Conservation (phyloP, 2,113 vertebrate species). For the human region DNA sequence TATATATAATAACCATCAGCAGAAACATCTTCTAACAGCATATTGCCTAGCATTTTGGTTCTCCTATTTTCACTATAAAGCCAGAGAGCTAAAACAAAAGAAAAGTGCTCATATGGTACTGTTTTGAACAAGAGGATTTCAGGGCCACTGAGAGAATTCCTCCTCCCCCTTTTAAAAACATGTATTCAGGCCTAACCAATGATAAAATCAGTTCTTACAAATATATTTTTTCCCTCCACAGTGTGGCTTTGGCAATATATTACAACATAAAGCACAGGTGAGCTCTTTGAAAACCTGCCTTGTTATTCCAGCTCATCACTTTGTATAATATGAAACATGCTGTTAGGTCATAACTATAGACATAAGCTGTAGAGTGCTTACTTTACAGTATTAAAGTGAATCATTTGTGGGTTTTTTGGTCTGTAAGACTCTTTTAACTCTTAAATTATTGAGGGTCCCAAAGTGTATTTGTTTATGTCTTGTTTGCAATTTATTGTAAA, state of each 20-base stretch:
- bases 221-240: slow-evolving; percentile 72
- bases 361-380: background rate
- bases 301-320: slow-evolving; percentile 34
- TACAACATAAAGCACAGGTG: slow-evolving; percentile 92
- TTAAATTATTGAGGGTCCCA: background rate
- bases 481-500: slow-evolving; percentile 27
- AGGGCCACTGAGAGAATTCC: background rate
- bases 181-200: slow-evolving; percentile 34
- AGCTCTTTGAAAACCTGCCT: slow-evolving; percentile 70
- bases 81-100: background rate
- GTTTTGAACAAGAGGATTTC: background rate
- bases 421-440: background rate
- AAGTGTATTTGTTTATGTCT: background rate
- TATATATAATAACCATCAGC: background rate
- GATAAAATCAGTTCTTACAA: slow-evolving; percentile 31
- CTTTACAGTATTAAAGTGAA: background rate
- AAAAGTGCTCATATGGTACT: background rate
- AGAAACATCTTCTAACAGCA: background rate
- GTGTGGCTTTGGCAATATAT: slow-evolving; percentile 92
- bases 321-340: slow-evolving; percentile 17
- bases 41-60: slow-evolving; percentile 21
- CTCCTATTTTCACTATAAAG: slow-evolving; percentile 1
- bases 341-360: background rate
- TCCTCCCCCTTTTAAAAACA: background rate
- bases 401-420: background rate